Conservation (phyloP, 2,888 invertebrate genomes). For the Ormyrus rosae region DNA sequence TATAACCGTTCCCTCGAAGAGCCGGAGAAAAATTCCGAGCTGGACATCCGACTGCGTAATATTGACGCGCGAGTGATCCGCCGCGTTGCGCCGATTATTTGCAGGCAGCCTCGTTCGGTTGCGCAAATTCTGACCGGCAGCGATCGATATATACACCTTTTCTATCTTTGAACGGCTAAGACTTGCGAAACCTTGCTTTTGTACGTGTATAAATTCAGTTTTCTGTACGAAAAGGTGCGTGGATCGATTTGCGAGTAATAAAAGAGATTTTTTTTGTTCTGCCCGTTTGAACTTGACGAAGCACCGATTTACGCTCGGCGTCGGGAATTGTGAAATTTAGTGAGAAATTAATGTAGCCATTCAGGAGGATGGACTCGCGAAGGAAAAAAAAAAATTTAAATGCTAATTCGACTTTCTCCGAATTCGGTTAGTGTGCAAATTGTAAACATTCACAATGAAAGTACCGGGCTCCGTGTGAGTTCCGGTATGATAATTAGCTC, state of each 20-base stretch:
- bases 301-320: background rate
- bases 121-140: too few species aligned
- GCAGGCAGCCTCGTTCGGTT: too few species aligned
- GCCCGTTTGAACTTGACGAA: too few species aligned
- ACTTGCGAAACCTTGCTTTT: too few species aligned
- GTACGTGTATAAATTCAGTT: too few species aligned
- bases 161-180: too few species aligned
- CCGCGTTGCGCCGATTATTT: too few species aligned
- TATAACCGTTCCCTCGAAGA: constrained; percentile 13
- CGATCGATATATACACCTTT: too few species aligned
- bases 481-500: constrained; percentile 18
- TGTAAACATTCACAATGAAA: constrained; percentile 22
- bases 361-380: background rate
- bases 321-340: constrained; percentile 3
- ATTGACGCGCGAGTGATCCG: too few species aligned
- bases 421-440: constrained; percentile 20
- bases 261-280: too few species aligned
- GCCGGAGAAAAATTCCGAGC: background rate
- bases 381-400: background rate
- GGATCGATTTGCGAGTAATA: too few species aligned
- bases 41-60: background rate
- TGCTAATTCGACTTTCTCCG: constrained; percentile 34
- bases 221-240: too few species aligned
- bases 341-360: background rate
- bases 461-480: background rate